phyloP scores from a whole-genome alignment of 2,888 invertebrate species.

The Philaethria dido region DNA sequence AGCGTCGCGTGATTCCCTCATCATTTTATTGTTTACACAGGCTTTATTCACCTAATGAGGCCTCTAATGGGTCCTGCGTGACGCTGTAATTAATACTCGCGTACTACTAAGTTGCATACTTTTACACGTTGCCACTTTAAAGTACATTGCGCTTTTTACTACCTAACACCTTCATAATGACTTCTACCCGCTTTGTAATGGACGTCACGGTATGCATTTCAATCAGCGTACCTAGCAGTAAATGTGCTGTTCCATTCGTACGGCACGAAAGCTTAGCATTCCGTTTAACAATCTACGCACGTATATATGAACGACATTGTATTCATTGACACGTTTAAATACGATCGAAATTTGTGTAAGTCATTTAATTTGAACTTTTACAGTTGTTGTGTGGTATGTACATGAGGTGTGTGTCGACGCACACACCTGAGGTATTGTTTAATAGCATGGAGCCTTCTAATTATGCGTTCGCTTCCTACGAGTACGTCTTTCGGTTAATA shows the following conservation, averaged over 20 bases:
- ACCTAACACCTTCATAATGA: conserved; percentile 6
- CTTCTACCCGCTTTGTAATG: conserved; percentile 16
- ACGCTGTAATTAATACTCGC: conserved; percentile 68
- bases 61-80: conserved; percentile 64
- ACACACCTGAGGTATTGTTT: conserved; percentile 37
- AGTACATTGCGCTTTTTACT: conserved; percentile 35
- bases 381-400: conserved; percentile 6
- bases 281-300: conserved; percentile 28
- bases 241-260: conserved; percentile 28
- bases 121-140: conserved; percentile 24
- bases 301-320: conserved; percentile 30
- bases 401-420: background rate
- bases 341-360: conserved; percentile 26
- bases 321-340: conserved; percentile 29
- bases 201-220: conserved; percentile 29
- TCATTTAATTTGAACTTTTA: conserved; percentile 22
- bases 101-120: conserved; percentile 37
- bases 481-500: conserved; percentile 61
- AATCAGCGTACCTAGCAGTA: conserved; percentile 26
- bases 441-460: conserved; percentile 49
- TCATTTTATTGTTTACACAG: conserved; percentile 69
- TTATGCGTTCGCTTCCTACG: conserved; percentile 48
- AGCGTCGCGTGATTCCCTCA: conserved; percentile 74
- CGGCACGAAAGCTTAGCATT: conserved; percentile 26
- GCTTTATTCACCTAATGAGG: conserved; percentile 72